Evolutionary conservation across 2,797 vertebrate species (phyloP), one percentile per base, ranked within the genome.

Genomic region (Choloepus didactylus): DNA sequence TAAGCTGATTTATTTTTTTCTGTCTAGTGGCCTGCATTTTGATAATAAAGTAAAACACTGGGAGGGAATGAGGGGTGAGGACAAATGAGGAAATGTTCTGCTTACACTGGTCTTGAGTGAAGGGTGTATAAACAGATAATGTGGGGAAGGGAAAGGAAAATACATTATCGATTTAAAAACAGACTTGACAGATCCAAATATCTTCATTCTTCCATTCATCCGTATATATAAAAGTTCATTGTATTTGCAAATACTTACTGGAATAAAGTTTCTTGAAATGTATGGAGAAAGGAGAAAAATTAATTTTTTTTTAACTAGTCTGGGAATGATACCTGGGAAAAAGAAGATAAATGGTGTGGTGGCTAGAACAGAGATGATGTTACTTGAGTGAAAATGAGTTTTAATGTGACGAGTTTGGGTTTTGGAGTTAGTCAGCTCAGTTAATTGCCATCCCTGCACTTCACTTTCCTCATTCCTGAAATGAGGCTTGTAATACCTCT

Each of bases 221-320:
- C n/a, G 93, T 83, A 25, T 18, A 82, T 69, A 54, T 87, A 59
- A 83, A 89, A 81, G 41, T 67, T 90, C 19, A 85, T 77, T 94
- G 56, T 82, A 69, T 81, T 91, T 41, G 16, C 51, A 80, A 76
- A 35, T 73, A 76, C 6, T 54, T 87, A 27, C 7, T 56, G 25
- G 31, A 69, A 38, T 41, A 44, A 89, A 93, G n/a, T 12, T 25
- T 87, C 62, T 90, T 93, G 64, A 89, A 88, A 49, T 67, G 31
- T 90, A 59, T 64, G 35, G 64, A 31, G 87, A 84, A 73, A 87
- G 21, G 72, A 94, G n/a, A 72, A 77, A 95, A 88, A 7, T 46
- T 70, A 82, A 38, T 51, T 31, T n/a, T 66, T 95, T 93, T 96
- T 86, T 1, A 18, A 73, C 85, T 90, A 91, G 56, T 54, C 25